Evolutionary conservation across 2,113 vertebrate genomes (phyloP), one percentile per base, ranked within the genome.

Genomic region (Grammomys surdaster): DNA sequence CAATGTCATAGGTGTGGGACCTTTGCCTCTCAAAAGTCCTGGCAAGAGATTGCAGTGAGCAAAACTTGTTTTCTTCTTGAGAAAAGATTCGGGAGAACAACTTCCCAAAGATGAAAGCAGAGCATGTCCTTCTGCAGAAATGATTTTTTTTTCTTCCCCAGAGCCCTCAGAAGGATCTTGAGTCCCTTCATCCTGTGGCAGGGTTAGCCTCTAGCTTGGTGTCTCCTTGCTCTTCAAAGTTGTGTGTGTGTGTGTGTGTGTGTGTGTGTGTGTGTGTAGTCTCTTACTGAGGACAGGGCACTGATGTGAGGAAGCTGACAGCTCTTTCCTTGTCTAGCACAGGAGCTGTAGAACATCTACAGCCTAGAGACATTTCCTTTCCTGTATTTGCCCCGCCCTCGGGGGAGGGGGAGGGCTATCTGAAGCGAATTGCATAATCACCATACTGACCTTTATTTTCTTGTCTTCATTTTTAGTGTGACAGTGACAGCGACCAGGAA

Each of bases 401-500:
- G 93, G 54, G 8, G 69, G 48, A 67, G 46, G 73, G 8, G 16
- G 31, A 36, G 11, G 31, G 20, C 40, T 36, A 33, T 56, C 48
- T 88, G 46, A 93, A 88, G 26, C 4, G 67, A 91, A 86, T 36
- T 86, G 58, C 31, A 19, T 67, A 11, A 2, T 31, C 12, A 65
- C 70, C 56, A 12, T 10, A 73, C 94, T 98, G 87, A 98, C 24
- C 22, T 89, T 78, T 33, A 3, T 86, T 98, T 80, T 97, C 89
- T 97, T 80, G 7, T 96, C 95, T 98, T 98, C 90, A 91, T 82
- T 99, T 99, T 95, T 98, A 99, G 99, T 99, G 99, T 95, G 99
- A 99, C 98, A 99, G 99, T 0, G 99, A 99, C 98, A 99, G 99
- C 78, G 99, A 99, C 98, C 99, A 99, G 96, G 99, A 99, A 96